Evolutionary conservation across 2,113 vertebrate genomes (phyloP), one percentile per base, ranked within the genome.

Genomic region (Calidris pugnax): DNA sequence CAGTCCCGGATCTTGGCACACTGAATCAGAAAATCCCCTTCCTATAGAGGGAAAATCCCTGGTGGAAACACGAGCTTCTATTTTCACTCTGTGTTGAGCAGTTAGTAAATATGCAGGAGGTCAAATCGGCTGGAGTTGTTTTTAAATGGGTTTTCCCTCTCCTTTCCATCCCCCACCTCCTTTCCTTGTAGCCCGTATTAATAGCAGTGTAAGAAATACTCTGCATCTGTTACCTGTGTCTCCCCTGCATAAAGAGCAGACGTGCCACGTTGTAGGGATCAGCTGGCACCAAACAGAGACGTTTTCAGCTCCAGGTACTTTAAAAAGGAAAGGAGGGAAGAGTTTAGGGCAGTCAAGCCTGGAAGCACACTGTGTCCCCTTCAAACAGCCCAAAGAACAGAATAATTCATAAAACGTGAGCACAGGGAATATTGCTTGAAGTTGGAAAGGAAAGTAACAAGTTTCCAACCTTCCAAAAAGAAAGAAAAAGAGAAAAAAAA

Each of bases 211-310:
- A 30, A 41, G 71, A 73, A 59, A 83, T 24, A 16, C 2, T 16
- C 35, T 33, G 12, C 14, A 8, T 47, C 35, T 55, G 14, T 35
- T 50, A 72, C 39, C 64, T 33, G 63, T 33, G 51, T 60, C 37
- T 51, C 51, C 57, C 43, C 59, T 33, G 32, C 39, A 22, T 2
- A 3, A 59, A 8, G 35, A 62, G 28, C 64, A 57, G 47, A 11
- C 24, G 9, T 5, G 45, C 71, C 50, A 4, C 0, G 15, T 1
- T 33, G 18, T 7, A 12, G 5, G 15, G 4, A 30, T 16, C 57
- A 15, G 35, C 59, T 23, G 1, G 14, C 74, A 64, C n/a, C 33
- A 11, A 28, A 68, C 73, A 84, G 62, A 43, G 66, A n/a, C 1
- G 10, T 18, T 59, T 53, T n/a, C 28, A 62, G 63, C 28, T 74